phyloP scores from a whole-genome alignment of 1,140 invertebrate genomes.

The Eumeta japonica region DNA sequence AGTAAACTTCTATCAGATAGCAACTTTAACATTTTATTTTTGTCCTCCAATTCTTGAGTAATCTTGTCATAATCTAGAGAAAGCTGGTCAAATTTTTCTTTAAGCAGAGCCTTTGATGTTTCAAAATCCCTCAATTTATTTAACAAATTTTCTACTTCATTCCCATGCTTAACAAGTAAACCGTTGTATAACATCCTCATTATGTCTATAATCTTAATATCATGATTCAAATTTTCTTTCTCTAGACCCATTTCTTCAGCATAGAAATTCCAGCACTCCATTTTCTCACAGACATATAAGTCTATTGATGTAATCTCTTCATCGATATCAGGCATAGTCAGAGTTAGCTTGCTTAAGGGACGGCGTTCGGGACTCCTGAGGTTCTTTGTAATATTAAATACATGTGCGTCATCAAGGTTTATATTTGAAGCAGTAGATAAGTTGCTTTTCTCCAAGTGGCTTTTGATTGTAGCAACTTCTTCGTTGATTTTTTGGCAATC shows the following conservation, averaged over 20 bases:
- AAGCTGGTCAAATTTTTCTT: conserved; percentile 19
- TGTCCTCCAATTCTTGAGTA: conserved; percentile 18
- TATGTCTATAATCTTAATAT: conserved; percentile 38
- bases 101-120: conserved; percentile 22
- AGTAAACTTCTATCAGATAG: too few species aligned
- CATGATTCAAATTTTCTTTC: conserved; percentile 18
- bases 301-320: conserved; percentile 21
- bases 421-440: conserved; percentile 17
- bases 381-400: not conserved
- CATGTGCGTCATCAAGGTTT: not conserved
- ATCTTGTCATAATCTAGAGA: conserved; percentile 17
- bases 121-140: conserved; percentile 40
- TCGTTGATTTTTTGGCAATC: conserved; percentile 44
- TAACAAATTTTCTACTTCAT: conserved; percentile 35
- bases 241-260: conserved; percentile 22
- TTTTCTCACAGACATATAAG: conserved; percentile 28
- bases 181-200: conserved; percentile 39
- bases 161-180: conserved; percentile 27
- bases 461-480: conserved; percentile 42
- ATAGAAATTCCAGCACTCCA: conserved; percentile 36
- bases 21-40: conserved; percentile 10
- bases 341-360: conserved; percentile 13
- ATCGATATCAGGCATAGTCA: conserved; percentile 18
- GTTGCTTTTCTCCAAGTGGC: conserved; percentile 37
- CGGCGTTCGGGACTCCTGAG: too few species aligned